Conservation (phyloP, 2,888 invertebrate genomes). For the Cephus nigrinus region DNA sequence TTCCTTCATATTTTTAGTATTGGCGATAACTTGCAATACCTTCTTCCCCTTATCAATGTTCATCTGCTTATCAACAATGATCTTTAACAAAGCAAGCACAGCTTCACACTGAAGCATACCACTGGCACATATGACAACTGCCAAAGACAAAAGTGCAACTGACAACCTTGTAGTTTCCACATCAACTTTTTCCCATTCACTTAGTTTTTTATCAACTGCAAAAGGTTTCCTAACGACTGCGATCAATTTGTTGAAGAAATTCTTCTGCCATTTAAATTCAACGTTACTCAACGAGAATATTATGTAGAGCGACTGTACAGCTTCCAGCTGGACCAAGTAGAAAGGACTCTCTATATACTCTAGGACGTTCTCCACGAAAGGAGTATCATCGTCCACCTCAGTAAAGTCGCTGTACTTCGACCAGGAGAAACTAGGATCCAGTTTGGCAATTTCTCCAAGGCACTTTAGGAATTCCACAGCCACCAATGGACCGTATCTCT, state of each 20-base stretch:
- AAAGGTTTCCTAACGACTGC: slow-evolving; percentile 51
- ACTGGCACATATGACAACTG: slow-evolving; percentile 69
- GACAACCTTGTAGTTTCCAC: slow-evolving; percentile 72
- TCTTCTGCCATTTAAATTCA: slow-evolving; percentile 44
- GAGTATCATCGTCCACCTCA: slow-evolving; percentile 33
- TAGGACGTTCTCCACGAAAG: slow-evolving; percentile 33
- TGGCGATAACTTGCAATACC: slow-evolving; percentile 64
- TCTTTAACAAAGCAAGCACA: slow-evolving; percentile 69
- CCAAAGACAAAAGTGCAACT: slow-evolving; percentile 71
- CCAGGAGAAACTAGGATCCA: slow-evolving; percentile 49
- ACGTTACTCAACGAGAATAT: slow-evolving; percentile 52
- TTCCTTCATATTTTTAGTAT: slow-evolving; percentile 40
- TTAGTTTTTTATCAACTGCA: slow-evolving; percentile 64
- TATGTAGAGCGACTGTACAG: slow-evolving; percentile 58
- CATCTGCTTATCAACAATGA: slow-evolving; percentile 69
- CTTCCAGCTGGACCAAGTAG: slow-evolving; percentile 63
- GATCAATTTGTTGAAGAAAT: slow-evolving; percentile 58
- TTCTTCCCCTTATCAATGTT: slow-evolving; percentile 65
- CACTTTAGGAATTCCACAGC: slow-evolving; percentile 63
- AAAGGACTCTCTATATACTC: slow-evolving; percentile 60
- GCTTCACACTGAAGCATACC: slow-evolving; percentile 69
- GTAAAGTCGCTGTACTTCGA: slow-evolving; percentile 39
- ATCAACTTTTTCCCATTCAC: slow-evolving; percentile 65
- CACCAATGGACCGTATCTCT: slow-evolving; percentile 60
- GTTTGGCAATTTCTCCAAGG: slow-evolving; percentile 58